phyloP scores from a whole-genome alignment of 2,113 vertebrate genomes.

The Amphiprion ocellaris region DNA sequence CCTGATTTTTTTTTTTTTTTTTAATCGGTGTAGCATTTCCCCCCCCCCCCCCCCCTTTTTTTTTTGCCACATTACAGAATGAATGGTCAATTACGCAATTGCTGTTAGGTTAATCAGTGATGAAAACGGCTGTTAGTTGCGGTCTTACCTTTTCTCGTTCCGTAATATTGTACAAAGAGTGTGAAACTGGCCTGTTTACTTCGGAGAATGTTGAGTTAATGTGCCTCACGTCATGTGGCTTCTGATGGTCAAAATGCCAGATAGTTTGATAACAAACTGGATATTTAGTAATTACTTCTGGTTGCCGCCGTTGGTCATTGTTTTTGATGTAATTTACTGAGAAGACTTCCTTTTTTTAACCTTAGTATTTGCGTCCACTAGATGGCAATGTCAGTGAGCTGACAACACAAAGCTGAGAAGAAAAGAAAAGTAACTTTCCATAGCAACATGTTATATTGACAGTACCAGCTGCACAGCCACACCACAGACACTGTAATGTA shows the following conservation, averaged over 20 bases:
- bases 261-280: too few species aligned
- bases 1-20: too few species aligned
- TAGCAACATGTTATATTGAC: not conserved
- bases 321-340: not conserved
- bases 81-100: not conserved
- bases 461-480: not conserved
- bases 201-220: too few species aligned
- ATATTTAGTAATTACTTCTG: not conserved
- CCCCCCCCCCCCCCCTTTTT: too few species aligned
- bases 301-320: not conserved
- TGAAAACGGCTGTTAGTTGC: not conserved
- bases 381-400: slow-evolving; percentile 42
- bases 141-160: not conserved
- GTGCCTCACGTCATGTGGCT: not conserved
- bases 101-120: not conserved
- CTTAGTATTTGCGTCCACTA: slow-evolving; percentile 36
- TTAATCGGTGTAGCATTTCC: not conserved
- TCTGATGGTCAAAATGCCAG: not conserved
- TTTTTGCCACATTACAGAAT: not conserved
- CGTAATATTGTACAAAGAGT: not conserved
- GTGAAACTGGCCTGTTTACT: not conserved
- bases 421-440: slow-evolving; percentile 24
- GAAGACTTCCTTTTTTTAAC: not conserved
- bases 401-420: not conserved
- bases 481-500: not conserved